These are phyloP conservation scores for Rhimphoctona megacephalus DNA, from an alignment of 2,888 invertebrate genomes.

Conservation along the genomic window DNA sequence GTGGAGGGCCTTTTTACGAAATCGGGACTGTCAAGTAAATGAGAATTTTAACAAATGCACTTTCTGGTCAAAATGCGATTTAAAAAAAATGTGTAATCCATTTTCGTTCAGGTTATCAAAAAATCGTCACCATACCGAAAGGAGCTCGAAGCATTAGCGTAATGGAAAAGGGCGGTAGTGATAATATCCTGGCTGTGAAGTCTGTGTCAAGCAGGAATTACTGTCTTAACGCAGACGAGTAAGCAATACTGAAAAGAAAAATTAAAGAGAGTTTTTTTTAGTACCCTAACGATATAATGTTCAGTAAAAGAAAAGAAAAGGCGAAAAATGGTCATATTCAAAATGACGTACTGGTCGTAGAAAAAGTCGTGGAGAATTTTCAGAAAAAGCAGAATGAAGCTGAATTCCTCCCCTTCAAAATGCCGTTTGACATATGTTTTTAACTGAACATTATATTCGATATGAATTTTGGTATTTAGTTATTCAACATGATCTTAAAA, in stretches of 20 bases:
- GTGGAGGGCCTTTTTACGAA: conserved; percentile 87
- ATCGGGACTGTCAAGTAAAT: conserved; percentile 84
- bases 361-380: too few species aligned
- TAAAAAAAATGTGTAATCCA: background rate
- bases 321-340: too few species aligned
- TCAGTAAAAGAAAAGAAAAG: too few species aligned
- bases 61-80: background rate
- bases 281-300: too few species aligned
- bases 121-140: conserved; percentile 88
- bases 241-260: conserved; percentile 73
- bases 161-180: conserved; percentile 88
- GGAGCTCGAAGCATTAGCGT: conserved; percentile 93
- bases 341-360: too few species aligned
- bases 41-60: background rate
- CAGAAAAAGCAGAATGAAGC: too few species aligned
- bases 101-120: conserved; percentile 87
- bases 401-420: too few species aligned
- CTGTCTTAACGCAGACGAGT: conserved; percentile 93
- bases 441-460: background rate
- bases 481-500: too few species aligned
- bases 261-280: background rate
- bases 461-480: background rate
- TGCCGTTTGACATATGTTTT: too few species aligned
- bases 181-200: conserved; percentile 90
- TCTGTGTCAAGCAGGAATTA: conserved; percentile 89